These are phyloP conservation scores for Drosophila atroscutellata DNA, from an alignment of 2,888 invertebrate genomes.

Conservation along the genomic window DNA sequence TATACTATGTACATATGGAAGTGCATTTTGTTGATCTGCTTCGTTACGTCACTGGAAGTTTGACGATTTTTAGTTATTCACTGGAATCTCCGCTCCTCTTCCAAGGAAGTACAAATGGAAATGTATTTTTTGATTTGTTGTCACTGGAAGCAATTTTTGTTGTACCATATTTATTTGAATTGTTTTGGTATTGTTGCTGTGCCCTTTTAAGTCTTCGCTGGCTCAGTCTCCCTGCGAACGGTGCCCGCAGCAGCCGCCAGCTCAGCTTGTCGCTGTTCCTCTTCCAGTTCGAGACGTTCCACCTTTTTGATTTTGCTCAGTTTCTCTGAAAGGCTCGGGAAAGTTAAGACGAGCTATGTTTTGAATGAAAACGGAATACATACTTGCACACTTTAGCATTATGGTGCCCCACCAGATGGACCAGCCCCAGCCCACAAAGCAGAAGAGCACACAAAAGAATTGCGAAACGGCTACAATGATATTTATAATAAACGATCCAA, in stretches of 20 bases:
- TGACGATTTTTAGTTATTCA: conserved; percentile 52
- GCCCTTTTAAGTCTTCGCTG: conserved; percentile 61
- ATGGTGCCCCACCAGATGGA: conserved; percentile 99
- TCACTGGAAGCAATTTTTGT: conserved; percentile 58
- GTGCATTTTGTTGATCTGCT: conserved; percentile 29
- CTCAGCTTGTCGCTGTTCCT: conserved; percentile 84
- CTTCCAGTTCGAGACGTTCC: conserved; percentile 85
- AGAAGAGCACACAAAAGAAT: conserved; percentile 96
- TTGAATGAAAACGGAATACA: conserved; percentile 82
- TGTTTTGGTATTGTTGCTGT: conserved; percentile 24
- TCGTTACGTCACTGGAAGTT: conserved; percentile 59
- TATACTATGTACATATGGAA: conserved; percentile 53
- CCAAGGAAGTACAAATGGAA: conserved; percentile 68
- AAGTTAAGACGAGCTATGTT: background rate
- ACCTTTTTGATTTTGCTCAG: conserved; percentile 88
- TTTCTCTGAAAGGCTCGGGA: conserved; percentile 86
- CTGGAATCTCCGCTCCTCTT: conserved; percentile 25
- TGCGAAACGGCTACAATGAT: conserved; percentile 94
- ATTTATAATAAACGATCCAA: conserved; percentile 94
- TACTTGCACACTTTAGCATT: conserved; percentile 95
- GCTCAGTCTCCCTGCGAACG: conserved; percentile 53
- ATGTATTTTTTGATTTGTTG: conserved; percentile 33
- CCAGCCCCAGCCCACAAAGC: conserved; percentile 99
- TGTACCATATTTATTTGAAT: conserved; percentile 36
- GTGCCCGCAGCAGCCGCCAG: conserved; percentile 85